A percentile compares a stretch with the other conserved stretches of the same genome.
These are phyloP conservation scores for Iguana delicatissima DNA, from an alignment of 2,797 vertebrate genomes.

Conservation along the genomic window DNA sequence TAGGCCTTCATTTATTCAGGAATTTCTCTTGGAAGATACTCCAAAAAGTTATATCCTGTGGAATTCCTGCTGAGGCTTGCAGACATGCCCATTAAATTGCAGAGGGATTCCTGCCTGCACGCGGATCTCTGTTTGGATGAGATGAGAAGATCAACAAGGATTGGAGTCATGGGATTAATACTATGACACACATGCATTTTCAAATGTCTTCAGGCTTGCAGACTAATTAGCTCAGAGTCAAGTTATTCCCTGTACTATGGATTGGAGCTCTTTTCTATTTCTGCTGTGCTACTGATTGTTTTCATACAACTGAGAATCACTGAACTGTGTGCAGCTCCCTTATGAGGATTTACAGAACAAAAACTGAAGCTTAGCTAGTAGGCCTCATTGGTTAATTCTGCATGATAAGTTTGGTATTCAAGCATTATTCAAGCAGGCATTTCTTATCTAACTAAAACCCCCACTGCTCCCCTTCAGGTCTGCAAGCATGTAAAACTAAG, in stretches of 20 bases:
- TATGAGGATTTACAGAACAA: constrained; percentile 23
- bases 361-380: constrained; percentile 10
- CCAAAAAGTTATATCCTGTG: background rate
- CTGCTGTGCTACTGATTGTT: background rate
- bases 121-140: background rate
- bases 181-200: constrained; percentile 8
- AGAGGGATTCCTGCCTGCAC: background rate
- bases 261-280: background rate
- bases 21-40: constrained; percentile 1
- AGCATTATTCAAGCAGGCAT: background rate
- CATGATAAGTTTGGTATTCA: background rate
- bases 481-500: background rate
- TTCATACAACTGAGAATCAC: background rate
- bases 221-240: constrained; percentile 13
- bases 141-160: background rate
- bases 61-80: constrained; percentile 36
- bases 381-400: constrained; percentile 10
- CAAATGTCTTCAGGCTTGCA: constrained; percentile 2
- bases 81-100: background rate
- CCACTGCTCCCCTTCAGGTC: background rate
- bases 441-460: background rate
- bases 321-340: background rate
- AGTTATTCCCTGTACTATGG: background rate
- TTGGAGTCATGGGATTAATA: constrained; percentile 32
- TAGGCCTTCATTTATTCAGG: background rate